Evolutionary conservation across 2,113 vertebrate species (phyloP).

Genomic region (Irena cyanogastra): DNA sequence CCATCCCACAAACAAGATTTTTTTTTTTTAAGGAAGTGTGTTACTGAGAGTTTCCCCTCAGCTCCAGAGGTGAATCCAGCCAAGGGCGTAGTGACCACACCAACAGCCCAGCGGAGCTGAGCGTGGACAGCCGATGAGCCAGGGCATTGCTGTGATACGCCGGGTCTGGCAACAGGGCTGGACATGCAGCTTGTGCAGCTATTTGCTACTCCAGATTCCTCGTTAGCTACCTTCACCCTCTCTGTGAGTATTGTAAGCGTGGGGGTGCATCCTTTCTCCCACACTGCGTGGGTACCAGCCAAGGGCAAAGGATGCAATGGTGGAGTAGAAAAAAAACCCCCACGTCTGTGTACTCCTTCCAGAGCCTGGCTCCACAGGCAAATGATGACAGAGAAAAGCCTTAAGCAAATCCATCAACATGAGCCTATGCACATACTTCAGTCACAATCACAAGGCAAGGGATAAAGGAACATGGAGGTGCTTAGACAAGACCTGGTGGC

Average conservation of each 20-base stretch:
- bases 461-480: not conserved
- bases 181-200: not conserved
- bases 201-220: not conserved
- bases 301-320: too few species aligned
- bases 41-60: not conserved
- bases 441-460: too few species aligned
- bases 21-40: not conserved
- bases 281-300: not conserved
- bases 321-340: not conserved
- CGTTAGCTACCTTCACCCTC: not conserved
- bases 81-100: too few species aligned
- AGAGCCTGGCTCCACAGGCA: not conserved
- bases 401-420: accelerated
- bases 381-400: not conserved
- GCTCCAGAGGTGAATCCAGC: not conserved
- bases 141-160: not conserved
- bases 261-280: not conserved
- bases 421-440: not conserved
- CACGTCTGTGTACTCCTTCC: not conserved
- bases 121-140: not conserved
- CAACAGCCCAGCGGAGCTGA: not conserved
- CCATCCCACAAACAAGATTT: accelerated
- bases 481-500: not conserved
- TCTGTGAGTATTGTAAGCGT: too few species aligned
- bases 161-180: too few species aligned